Evolutionary conservation across 2,888 invertebrate genomes (phyloP).

Genomic region (Osmoderma eremita): DNA sequence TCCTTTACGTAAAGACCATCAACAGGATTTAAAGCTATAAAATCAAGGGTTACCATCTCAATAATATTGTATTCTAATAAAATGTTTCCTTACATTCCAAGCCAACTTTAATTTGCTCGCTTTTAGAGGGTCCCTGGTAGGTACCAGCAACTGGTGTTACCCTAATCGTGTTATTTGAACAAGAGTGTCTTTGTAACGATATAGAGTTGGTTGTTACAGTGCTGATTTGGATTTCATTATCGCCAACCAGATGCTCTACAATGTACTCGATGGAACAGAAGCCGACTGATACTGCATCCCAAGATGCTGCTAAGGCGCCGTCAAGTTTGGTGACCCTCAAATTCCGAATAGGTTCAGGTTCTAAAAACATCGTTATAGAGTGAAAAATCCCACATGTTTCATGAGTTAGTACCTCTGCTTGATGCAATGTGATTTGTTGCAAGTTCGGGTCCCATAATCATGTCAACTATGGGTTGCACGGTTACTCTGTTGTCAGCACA

Average conservation of each 20-base stretch:
- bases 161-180: background rate
- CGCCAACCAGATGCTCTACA: background rate
- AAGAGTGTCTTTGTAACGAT: background rate
- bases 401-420: constrained; percentile 4
- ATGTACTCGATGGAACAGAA: constrained; percentile 16
- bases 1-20: background rate
- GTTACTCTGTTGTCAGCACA: constrained; percentile 24
- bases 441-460: background rate
- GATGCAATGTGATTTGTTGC: background rate
- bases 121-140: background rate
- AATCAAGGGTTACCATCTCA: background rate
- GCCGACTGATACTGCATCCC: constrained; percentile 1
- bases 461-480: constrained; percentile 6
- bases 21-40: constrained; percentile 2
- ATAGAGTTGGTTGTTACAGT: background rate
- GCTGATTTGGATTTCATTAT: background rate
- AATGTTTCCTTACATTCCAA: constrained; percentile 1
- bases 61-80: background rate
- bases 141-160: constrained; percentile 11
- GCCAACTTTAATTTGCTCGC: background rate
- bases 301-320: background rate
- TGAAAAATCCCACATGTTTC: background rate
- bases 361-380: background rate
- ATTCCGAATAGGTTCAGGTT: constrained; percentile 4
- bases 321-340: background rate